A percentile compares a stretch with the other conserved stretches of the same genome.
Conservation (phyloP, 2,113 vertebrate genomes). For the Phrynosoma platyrhinos region DNA sequence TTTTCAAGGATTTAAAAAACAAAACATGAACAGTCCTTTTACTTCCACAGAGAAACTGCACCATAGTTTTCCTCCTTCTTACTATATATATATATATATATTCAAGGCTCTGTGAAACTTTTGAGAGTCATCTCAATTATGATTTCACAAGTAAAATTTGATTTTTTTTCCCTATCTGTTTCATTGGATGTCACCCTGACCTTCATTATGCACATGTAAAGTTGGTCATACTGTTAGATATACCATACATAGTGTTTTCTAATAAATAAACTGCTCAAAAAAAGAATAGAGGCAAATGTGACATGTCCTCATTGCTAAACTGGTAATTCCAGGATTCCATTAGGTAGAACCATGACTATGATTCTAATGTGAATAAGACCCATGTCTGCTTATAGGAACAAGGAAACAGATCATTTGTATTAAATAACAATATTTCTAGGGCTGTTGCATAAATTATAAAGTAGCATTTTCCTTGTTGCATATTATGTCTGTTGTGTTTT, state of each 20-base stretch:
- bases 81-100: neutral
- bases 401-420: neutral
- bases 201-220: neutral
- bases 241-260: neutral
- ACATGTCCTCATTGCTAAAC: no score
- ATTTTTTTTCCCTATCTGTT: neutral
- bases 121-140: neutral
- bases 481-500: neutral
- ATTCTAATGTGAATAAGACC: no score
- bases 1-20: slow-evolving; percentile 45
- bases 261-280: no score
- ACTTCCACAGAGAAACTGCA: neutral
- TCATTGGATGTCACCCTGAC: neutral
- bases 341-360: no score
- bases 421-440: neutral
- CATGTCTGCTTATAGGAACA: neutral
- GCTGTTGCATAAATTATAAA: neutral
- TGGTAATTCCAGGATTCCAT: no score
- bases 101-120: no score
- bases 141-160: neutral
- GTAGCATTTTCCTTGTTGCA: neutral
- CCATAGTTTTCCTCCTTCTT: slow-evolving; percentile 31
- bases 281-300: no score
- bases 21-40: slow-evolving; percentile 12
- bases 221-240: neutral